Evolutionary conservation across 2,797 vertebrate species (phyloP).

Genomic region (Enoplosus armatus): DNA sequence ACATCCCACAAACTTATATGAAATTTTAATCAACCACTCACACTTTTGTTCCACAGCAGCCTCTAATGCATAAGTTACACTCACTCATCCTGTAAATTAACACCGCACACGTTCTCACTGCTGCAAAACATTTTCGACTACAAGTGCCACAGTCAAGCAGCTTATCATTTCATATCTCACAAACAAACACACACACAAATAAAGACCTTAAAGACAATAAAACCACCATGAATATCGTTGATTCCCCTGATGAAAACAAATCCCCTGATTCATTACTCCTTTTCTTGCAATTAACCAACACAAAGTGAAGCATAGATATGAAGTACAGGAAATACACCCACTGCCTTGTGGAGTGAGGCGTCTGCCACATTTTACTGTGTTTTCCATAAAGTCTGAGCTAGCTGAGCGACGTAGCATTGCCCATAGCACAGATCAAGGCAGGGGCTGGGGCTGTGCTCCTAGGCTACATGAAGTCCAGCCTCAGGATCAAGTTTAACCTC

Average conservation of each 20-base stretch:
- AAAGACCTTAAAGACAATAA: conserved; percentile 57
- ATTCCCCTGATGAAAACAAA: conserved; percentile 58
- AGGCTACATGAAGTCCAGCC: conserved; percentile 51
- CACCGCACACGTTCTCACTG: conserved; percentile 43
- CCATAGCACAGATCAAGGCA: neutral
- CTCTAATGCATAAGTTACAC: conserved; percentile 71
- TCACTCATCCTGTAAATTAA: conserved; percentile 54
- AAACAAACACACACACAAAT: conserved; percentile 46
- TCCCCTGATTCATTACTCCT: conserved; percentile 42
- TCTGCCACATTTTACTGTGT: conserved; percentile 4
- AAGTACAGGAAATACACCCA: conserved; percentile 44
- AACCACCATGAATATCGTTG: conserved; percentile 38
- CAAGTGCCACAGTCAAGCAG: conserved; percentile 62
- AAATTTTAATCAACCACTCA: conserved; percentile 47
- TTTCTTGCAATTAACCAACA: conserved; percentile 50
- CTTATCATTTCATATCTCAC: conserved; percentile 45
- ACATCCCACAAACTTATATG: conserved; percentile 32
- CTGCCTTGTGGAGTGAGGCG: conserved; percentile 36
- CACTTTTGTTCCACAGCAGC: conserved; percentile 48
- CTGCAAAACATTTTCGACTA: conserved; percentile 38
- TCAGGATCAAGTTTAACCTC: conserved; percentile 40
- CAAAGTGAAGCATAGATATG: conserved; percentile 62
- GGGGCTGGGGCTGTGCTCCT: conserved; percentile 11
- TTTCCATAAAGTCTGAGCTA: conserved; percentile 23
- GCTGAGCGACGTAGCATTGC: conserved; percentile 19